Evolutionary conservation across 2,888 invertebrate species (phyloP), one percentile per base, ranked within the genome.

Genomic region (Gryllus longicercus): DNA sequence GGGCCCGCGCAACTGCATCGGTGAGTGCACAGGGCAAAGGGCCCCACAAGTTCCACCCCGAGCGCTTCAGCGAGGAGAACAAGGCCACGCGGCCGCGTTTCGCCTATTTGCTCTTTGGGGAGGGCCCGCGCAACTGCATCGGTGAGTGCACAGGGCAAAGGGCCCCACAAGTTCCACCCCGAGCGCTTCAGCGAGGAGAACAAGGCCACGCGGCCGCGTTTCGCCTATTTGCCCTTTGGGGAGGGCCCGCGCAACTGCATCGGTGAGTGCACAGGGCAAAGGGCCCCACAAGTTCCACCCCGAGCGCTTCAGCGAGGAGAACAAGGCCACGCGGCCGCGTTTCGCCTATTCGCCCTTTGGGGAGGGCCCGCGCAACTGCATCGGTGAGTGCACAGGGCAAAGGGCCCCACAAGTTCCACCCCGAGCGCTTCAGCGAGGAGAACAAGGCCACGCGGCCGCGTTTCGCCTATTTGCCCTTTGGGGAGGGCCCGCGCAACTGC

Each of bases 251-350:
- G 87, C 74, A 85, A 85, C 78, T 88, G 88, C 83, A 83, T 87
- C 75, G 88, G 88, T 87, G 74, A 79, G 78, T 23, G 16, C n/a
- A n/a, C 2, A 38, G 8, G 38, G 38, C n/a, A n/a, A n/a, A n/a
- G n/a, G n/a, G n/a, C 90, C 90, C 0, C 86, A 88, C 1, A 86
- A 85, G 82, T 91, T 90, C 83, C 88, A 89, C 83, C 90, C 90
- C 0, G 89, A 89, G 81, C 85, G 90, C 77, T 90, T 90, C 83
- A 84, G 83, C 23, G 85, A 86, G 10, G 87, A 88, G 79, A 82
- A 82, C n/a, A 84, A 84, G 75, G 79, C 78, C 1, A 81, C 79
- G 49, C 77, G 83, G n/a, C 83, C 82, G 51, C 83, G 83, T 11
- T 83, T 82, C 78, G 81, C 80, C 11, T 87, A 85, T 81, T 82